phyloP scores from a whole-genome alignment of 2,888 invertebrate genomes.

The Crossocerus cetratus region DNA sequence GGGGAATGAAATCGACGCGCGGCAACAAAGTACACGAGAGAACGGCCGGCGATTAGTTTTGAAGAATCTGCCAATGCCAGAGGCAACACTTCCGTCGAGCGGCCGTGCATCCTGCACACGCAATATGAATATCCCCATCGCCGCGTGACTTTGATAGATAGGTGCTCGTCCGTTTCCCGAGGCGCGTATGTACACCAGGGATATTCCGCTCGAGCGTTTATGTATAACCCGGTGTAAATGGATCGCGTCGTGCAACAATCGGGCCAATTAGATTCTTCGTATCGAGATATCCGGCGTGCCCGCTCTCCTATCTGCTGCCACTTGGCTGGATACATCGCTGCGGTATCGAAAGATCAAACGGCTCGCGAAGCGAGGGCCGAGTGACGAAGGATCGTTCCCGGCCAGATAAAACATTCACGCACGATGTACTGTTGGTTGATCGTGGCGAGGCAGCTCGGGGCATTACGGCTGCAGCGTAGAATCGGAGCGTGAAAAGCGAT shows the following conservation, averaged over 20 bases:
- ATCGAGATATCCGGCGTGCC: no score
- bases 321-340: neutral
- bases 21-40: neutral
- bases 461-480: neutral
- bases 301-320: no score
- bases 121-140: neutral
- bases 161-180: neutral
- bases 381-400: no score
- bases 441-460: neutral
- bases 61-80: conserved; percentile 2
- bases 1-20: no score
- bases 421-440: neutral
- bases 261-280: conserved; percentile 1
- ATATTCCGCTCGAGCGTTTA: no score
- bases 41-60: neutral
- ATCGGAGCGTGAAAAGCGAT: conserved; percentile 5
- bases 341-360: neutral
- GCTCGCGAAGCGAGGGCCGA: neutral
- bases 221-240: neutral
- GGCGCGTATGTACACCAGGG: no score
- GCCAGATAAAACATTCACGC: neutral
- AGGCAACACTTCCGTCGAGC: neutral
- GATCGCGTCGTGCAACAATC: neutral
- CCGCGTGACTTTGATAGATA: neutral
- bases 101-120: neutral